phyloP scores from a whole-genome alignment of 2,888 invertebrate species.

The Eristalinus sepulchralis region DNA sequence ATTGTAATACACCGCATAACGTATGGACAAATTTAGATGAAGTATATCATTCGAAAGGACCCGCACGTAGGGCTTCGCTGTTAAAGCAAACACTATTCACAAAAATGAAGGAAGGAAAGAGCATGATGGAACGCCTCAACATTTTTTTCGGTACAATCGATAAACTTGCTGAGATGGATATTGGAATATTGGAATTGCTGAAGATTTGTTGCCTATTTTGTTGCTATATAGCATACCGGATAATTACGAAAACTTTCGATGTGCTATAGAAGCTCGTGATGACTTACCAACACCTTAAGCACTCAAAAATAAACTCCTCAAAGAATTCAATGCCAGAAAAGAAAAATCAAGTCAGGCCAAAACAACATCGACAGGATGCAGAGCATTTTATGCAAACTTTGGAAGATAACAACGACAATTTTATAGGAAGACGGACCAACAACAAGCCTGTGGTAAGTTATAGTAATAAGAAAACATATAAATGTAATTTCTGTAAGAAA shows the following conservation, averaged over 20 bases:
- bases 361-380: conserved; percentile 7
- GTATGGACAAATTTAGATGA: conserved; percentile 77
- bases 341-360: conserved; percentile 16
- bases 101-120: conserved; percentile 75
- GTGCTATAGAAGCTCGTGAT: conserved; percentile 77
- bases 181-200: conserved; percentile 16
- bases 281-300: conserved; percentile 62
- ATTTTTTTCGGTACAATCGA: neutral
- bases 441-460: too few species aligned
- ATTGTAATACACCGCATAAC: conserved; percentile 74
- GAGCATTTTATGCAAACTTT: too few species aligned
- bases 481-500: neutral
- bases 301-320: conserved; percentile 65
- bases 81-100: conserved; percentile 77
- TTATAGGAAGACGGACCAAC: too few species aligned
- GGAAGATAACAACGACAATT: too few species aligned
- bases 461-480: neutral
- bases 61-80: conserved; percentile 78
- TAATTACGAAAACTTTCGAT: conserved; percentile 72
- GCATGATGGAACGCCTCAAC: conserved; percentile 73
- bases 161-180: neutral
- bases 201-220: conserved; percentile 11
- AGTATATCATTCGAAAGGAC: conserved; percentile 77
- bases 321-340: conserved; percentile 67
- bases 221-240: neutral